Base-by-base conservation (phyloP, 2,888 invertebrate genomes). In the Cosmia trapezina region DNA sequence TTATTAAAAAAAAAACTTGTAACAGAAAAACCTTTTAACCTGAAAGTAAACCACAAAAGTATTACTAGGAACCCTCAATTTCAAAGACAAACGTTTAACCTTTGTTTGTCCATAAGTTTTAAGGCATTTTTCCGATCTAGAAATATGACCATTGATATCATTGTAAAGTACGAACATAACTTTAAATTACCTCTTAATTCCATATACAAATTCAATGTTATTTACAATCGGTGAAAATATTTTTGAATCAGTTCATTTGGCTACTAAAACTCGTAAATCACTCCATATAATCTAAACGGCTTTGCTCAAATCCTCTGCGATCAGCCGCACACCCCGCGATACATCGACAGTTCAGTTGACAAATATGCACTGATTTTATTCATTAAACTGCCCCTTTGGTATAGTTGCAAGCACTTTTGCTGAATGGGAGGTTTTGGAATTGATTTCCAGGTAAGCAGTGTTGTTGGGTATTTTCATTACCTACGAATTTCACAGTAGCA, bases 281-380 rank as follows among this genome's bases (percentile, higher is more conserved):
- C 19, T 74, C n/a, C 9, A 41, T 11, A 61, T 76, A 81, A 81
- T 81, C 64, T 49, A 8, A 8, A n/a, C 9, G 14, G 78, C 33
- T 78, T 80, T 59, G 3, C 61, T 45, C 7, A 70, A 77, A 76
- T 70, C 59, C 69, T 14, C 17, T 66, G 49, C 57, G 71, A 75
- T 76, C 73, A 81, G 62, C 78, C 76, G 28, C 60, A 66, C 41
- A 61, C 33, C 57, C 51, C 62, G 28, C 65, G 49, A 68, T 65
- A 75, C 45, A 69, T 83, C 51, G 71, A 75, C 79, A 71, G 70
- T 47, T 53, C 53, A 53, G 53, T 22, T 22, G 53, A 22, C 12
- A 53, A 53, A 53, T 53, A 12, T 82, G 77, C 80, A 68, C 76
- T 87, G 86, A 88, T 90, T 88, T 28, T 28, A 28, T n/a, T n/a